Conservation (phyloP, 2,113 vertebrate species). For the Gambusia holbrooki region DNA sequence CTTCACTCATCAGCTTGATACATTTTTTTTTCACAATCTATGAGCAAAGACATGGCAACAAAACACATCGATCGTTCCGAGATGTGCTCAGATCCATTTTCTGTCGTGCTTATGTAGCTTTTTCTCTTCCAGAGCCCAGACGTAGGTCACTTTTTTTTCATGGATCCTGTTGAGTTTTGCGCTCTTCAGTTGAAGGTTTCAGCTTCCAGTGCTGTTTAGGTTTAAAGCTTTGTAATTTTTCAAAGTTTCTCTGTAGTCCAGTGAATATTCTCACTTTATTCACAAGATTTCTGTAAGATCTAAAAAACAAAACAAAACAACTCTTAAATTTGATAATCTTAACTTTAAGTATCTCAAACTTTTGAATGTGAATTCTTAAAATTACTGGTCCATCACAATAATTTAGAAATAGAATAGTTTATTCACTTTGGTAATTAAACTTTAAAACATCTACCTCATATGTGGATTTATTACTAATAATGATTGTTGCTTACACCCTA, state of each 20-base stretch:
- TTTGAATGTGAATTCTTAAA: no score
- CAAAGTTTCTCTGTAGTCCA: no score
- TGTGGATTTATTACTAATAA: no score
- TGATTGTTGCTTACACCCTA: no score
- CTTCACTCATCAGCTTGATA: not conserved
- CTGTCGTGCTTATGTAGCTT: not conserved
- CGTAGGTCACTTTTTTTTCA: not conserved
- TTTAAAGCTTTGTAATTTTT: no score
- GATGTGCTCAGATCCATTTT: not conserved
- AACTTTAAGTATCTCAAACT: no score
- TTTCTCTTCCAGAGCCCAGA: not conserved
- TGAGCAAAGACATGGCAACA: not conserved
- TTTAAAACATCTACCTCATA: no score
- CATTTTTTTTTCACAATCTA: not conserved
- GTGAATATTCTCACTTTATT: not conserved
- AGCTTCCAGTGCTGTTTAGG: not conserved
- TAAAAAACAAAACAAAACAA: not conserved
- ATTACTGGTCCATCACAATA: no score
- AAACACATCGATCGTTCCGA: not conserved
- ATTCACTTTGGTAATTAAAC: no score
- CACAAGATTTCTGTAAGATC: not conserved
- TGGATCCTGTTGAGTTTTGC: not conserved
- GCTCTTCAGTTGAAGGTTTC: not conserved
- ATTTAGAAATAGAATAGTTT: no score
- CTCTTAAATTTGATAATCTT: no score